These are phyloP conservation scores for Euwallacea similis DNA, from an alignment of 1,140 invertebrate genomes.

Conservation along the genomic window DNA sequence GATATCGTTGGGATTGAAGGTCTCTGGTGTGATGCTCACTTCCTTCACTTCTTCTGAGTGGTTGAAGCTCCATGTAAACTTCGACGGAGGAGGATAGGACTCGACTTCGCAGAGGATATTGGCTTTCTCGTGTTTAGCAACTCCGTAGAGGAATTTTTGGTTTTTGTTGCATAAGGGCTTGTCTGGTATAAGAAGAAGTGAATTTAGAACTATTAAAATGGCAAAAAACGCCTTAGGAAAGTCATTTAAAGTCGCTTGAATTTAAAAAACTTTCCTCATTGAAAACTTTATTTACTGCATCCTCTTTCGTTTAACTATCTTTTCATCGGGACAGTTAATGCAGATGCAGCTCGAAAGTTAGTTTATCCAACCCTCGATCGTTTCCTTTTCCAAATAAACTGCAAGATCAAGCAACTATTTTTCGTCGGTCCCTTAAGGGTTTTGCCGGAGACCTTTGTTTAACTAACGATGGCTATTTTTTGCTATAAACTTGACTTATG, in stretches of 20 bases:
- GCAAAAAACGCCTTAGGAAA: not conserved
- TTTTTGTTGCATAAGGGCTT: constrained; percentile 79
- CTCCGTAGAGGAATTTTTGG: constrained; percentile 80
- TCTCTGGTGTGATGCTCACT: constrained; percentile 60
- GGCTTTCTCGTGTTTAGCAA: constrained; percentile 79
- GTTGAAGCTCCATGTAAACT: constrained; percentile 88
- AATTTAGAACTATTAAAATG: not conserved
- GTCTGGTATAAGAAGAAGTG: constrained; percentile 60
- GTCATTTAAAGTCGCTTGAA: constrained; percentile 10
- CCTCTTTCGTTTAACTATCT: constrained; percentile 5
- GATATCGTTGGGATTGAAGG: constrained; percentile 62
- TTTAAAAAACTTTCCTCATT: constrained; percentile 11
- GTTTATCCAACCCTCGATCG: not conserved
- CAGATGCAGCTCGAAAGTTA: constrained; percentile 11
- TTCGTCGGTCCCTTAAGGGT: not conserved
- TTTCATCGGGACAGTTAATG: constrained; percentile 11
- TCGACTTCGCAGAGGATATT: constrained; percentile 83
- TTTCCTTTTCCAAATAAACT: constrained; percentile 4
- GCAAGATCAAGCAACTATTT: not conserved
- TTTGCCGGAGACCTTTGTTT: constrained; percentile 8
- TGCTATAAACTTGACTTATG: not conserved
- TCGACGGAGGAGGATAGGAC: constrained; percentile 79
- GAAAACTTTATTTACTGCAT: constrained; percentile 9
- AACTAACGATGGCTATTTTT: constrained; percentile 1
- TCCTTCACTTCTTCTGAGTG: constrained; percentile 81